These are phyloP conservation scores for Nudaria mundana DNA, from an alignment of 2,888 invertebrate species.

Conservation along the genomic window DNA sequence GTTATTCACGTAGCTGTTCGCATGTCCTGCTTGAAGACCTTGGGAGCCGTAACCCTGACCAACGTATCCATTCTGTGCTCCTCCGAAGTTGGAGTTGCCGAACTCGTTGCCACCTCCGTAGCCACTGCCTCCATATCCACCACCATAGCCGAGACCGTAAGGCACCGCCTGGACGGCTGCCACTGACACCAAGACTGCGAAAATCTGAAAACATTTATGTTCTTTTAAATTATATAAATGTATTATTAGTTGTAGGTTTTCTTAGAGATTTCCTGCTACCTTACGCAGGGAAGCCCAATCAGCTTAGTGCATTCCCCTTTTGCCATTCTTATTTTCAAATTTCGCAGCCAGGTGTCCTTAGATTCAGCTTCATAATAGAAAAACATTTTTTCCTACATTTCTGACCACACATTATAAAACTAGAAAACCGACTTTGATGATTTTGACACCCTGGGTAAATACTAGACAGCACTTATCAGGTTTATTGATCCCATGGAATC, in stretches of 20 bases:
- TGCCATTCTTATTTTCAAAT: no score
- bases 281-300: no score
- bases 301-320: no score
- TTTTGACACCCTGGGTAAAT: no score
- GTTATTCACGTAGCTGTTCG: constrained; percentile 7
- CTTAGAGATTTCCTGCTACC: no score
- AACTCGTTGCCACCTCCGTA: constrained; percentile 11
- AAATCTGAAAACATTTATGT: constrained; percentile 10
- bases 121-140: not conserved
- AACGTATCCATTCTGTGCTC: constrained; percentile 7
- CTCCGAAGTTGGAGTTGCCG: constrained; percentile 9
- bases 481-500: no score
- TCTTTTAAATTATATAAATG: not conserved
- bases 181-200: constrained; percentile 15
- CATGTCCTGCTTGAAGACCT: not conserved
- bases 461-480: no score
- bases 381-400: no score
- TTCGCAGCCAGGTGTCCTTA: no score
- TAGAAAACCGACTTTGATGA: no score
- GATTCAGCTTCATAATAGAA: no score
- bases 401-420: no score
- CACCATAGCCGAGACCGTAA: not conserved
- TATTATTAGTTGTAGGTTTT: not conserved
- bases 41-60: constrained; percentile 12
- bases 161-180: constrained; percentile 13